phyloP scores from a whole-genome alignment of 2,888 invertebrate species.

The Leucania comma region DNA sequence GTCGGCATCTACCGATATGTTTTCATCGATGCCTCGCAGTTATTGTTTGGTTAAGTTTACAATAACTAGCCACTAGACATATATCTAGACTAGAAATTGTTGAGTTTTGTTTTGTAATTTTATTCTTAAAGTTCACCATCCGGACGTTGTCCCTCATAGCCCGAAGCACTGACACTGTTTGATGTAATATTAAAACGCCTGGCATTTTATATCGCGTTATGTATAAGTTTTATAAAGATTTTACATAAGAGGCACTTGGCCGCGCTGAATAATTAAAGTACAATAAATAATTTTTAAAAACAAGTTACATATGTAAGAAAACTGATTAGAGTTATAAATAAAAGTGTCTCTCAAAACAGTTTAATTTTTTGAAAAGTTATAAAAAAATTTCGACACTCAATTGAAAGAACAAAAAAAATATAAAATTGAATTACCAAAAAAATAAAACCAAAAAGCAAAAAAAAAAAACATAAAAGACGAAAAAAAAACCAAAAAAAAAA shows the following conservation, averaged over 20 bases:
- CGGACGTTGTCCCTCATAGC: slow-evolving; percentile 64
- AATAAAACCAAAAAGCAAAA: slow-evolving; percentile 69
- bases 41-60: slow-evolving; percentile 69
- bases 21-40: slow-evolving; percentile 71
- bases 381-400: slow-evolving; percentile 75
- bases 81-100: slow-evolving; percentile 64
- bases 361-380: slow-evolving; percentile 83
- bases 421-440: slow-evolving; percentile 76
- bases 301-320: slow-evolving; percentile 84
- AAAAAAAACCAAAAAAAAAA: slow-evolving; percentile 68
- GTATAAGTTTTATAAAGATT: slow-evolving; percentile 88
- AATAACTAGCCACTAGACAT: slow-evolving; percentile 62
- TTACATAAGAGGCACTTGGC: slow-evolving; percentile 86
- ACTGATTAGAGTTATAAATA: slow-evolving; percentile 83
- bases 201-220: slow-evolving; percentile 79
- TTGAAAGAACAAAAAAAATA: slow-evolving; percentile 72
- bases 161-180: slow-evolving; percentile 70
- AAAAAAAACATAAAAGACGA: slow-evolving; percentile 69
- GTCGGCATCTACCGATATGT: slow-evolving; percentile 73
- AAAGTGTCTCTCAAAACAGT: slow-evolving; percentile 85
- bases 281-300: slow-evolving; percentile 88
- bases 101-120: slow-evolving; percentile 68
- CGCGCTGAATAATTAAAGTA: slow-evolving; percentile 85
- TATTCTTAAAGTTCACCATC: slow-evolving; percentile 62
- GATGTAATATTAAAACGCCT: slow-evolving; percentile 73